phyloP scores from a whole-genome alignment of 2,888 invertebrate species.

The Carcina quercana region DNA sequence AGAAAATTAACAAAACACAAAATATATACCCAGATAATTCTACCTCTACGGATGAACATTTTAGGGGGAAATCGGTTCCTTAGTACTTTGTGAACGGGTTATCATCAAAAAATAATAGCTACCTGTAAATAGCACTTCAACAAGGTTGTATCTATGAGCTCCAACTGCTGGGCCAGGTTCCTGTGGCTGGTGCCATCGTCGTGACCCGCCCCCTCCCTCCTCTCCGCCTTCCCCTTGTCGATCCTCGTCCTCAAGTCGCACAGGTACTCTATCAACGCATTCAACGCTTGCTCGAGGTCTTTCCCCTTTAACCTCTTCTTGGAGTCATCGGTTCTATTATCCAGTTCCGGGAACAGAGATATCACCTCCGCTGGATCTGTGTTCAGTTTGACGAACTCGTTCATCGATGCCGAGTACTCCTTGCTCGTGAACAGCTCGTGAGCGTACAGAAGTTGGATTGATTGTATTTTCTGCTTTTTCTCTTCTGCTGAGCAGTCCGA shows the following conservation, averaged over 20 bases:
- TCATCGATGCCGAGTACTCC: slow-evolving; percentile 92
- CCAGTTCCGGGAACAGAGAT: slow-evolving; percentile 92
- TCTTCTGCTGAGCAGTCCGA: slow-evolving; percentile 87
- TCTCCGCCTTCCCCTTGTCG: slow-evolving; percentile 43
- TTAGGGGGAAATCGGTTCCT: no score
- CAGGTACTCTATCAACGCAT: slow-evolving; percentile 93
- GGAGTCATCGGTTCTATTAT: slow-evolving; percentile 58
- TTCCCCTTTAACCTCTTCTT: slow-evolving; percentile 80
- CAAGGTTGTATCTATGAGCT: slow-evolving; percentile 97
- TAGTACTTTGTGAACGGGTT: no score
- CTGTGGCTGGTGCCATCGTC: slow-evolving; percentile 32
- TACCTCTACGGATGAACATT: no score
- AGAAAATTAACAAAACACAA: no score
- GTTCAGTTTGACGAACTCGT: slow-evolving; percentile 89
- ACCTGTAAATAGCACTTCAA: slow-evolving; percentile 97
- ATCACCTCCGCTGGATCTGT: slow-evolving; percentile 98
- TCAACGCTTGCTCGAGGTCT: slow-evolving; percentile 90
- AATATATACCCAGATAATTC: no score
- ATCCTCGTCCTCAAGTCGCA: slow-evolving; percentile 81
- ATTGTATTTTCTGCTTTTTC: slow-evolving; percentile 85
- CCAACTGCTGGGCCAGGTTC: slow-evolving; percentile 70
- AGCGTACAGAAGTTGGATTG: slow-evolving; percentile 93
- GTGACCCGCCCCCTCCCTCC: slow-evolving; percentile 20
- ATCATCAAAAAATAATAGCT: no score
- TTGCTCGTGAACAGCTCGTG: slow-evolving; percentile 93